Percentiles rank a stretch among this genome's conserved stretches.
These are phyloP conservation scores for Synaphobranchus kaupii DNA, from an alignment of 2,797 vertebrate species.

Conservation along the genomic window DNA sequence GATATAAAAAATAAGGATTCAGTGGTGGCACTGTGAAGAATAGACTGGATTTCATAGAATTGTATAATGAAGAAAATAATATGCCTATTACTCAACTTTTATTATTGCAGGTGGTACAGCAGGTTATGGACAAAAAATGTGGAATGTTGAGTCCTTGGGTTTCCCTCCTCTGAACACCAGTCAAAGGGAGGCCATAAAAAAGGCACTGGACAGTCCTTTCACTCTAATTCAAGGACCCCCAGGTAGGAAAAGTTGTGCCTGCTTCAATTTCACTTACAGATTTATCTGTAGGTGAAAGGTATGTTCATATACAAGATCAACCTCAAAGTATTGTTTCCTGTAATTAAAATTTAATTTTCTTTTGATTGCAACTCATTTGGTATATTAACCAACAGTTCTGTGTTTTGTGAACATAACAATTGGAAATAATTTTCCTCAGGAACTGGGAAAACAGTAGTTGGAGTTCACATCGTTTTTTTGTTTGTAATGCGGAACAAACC, in stretches of 20 bases:
- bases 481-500: constrained; percentile 67
- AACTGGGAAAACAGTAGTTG: constrained; percentile 81
- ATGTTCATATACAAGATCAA: background rate
- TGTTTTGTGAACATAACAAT: background rate
- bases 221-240: constrained; percentile 80
- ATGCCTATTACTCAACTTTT: background rate
- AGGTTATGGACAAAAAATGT: background rate
- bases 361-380: background rate
- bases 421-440: constrained; percentile 57
- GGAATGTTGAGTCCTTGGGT: constrained; percentile 35
- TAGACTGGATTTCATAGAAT: no score
- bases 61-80: no score
- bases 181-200: constrained; percentile 65
- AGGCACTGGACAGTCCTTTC: constrained; percentile 67
- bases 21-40: no score
- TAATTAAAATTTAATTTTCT: background rate
- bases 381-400: background rate
- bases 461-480: constrained; percentile 78
- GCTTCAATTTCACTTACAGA: background rate
- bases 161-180: constrained; percentile 65
- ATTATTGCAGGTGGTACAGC: background rate
- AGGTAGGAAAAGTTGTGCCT: constrained; percentile 60
- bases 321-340: background rate
- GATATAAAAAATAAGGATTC: background rate
- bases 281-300: background rate